Base-by-base conservation (phyloP, 2,888 invertebrate genomes). In the Limnephilus marmoratus region DNA sequence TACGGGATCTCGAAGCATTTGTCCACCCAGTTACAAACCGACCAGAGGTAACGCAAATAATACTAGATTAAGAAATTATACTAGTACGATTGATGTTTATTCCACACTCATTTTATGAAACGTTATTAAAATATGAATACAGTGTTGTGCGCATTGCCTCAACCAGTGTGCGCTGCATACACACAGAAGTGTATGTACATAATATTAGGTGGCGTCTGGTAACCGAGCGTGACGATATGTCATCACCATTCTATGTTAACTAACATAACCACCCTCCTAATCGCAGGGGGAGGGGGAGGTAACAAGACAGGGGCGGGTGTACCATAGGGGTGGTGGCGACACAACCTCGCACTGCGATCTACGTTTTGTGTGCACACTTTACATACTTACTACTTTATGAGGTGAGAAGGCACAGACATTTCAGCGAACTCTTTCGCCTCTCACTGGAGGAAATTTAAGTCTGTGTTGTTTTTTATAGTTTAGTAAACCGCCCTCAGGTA, bases 191-290 rank as follows among this genome's bases (percentile, higher is more conserved):
- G 2, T 41, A 41, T 68, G 68, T n/a, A 68, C 7, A n/a, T 68
- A 68, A n/a, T n/a, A 68, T n/a, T 68, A 68, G 68, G 68, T 68
- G 68, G n/a, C 18, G 68, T 24, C 68, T 68, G 68, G 24, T 68
- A 68, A 86, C 29, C 45, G 37, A 86, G 83, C 86, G 86, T 86
- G 86, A 86, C 41, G 86, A 45, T 86, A 45, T 45, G 86, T 45
- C 86, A 86, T 45, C 41, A 41, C 45, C 45, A 86, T 86, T 86
- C 86, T 45, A 86, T 45, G 86, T 86, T 86, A 86, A 86, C 86
- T 86, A 86, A 86, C 86, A 86, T 86, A 86, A 41, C 45, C 86
- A n/a, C 45, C 86, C 37, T 41, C 85, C 45, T 45, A 41, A 86
- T 45, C 29, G 41, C 41, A 24, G 18, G 86, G 45, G 45, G 45